Percentiles rank a stretch among this genome's conserved stretches.
Evolutionary conservation across 1,140 invertebrate genomes (phyloP).

Genomic region (Anastatus disparis): DNA sequence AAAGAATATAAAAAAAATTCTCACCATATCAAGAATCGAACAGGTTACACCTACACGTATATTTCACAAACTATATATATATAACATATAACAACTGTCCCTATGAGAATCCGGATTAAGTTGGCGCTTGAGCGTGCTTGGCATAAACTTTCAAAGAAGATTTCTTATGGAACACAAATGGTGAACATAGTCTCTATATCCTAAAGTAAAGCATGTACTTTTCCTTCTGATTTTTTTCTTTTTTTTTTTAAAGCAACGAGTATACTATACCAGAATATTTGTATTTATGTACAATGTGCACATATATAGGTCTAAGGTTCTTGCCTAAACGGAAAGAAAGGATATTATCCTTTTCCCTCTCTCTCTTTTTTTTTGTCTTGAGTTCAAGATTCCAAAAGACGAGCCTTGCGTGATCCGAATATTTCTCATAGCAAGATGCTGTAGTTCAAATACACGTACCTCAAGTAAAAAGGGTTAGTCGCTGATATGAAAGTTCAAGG

Average conservation of each 20-base stretch:
- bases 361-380: neutral
- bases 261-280: neutral
- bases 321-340: too few species aligned
- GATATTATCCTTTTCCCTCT: too few species aligned
- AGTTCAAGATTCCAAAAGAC: neutral
- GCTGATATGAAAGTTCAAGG: too few species aligned
- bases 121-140: neutral
- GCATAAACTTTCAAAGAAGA: too few species aligned
- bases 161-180: too few species aligned
- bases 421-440: neutral
- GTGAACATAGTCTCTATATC: too few species aligned
- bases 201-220: too few species aligned
- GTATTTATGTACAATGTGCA: neutral
- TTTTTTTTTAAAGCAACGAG: neutral
- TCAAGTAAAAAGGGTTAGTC: too few species aligned
- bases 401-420: conserved; percentile 19
- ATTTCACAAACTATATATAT: neutral
- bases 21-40: conserved; percentile 12
- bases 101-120: conserved; percentile 13
- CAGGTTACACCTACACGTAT: neutral
- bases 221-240: neutral
- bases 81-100: too few species aligned
- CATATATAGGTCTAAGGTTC: neutral
- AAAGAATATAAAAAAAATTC: too few species aligned
- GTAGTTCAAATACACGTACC: too few species aligned